Conservation (phyloP, 2,113 vertebrate genomes). For the Equus quagga region DNA sequence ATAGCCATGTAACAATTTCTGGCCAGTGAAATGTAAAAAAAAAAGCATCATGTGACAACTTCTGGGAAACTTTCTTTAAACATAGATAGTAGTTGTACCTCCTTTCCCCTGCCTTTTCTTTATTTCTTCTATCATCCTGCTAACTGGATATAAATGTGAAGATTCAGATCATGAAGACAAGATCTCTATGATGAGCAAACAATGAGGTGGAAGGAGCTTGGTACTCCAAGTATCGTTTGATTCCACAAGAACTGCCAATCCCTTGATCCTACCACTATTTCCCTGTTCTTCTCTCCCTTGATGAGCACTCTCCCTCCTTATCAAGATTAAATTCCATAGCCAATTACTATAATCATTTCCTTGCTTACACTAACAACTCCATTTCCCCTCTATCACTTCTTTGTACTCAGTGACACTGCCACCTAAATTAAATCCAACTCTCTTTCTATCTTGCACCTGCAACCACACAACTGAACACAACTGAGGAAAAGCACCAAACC, state of each 20-base stretch:
- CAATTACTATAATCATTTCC: background rate
- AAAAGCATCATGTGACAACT: background rate
- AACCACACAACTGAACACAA: background rate
- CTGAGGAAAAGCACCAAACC: background rate
- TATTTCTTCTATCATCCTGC: background rate
- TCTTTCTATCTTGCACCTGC: background rate
- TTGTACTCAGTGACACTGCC: background rate
- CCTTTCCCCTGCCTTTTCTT: background rate
- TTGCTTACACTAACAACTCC: background rate
- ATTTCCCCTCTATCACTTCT: background rate
- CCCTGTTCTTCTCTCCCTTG: background rate
- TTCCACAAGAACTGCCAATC: background rate
- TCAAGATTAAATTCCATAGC: background rate
- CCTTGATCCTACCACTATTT: background rate
- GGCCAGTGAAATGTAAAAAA: background rate
- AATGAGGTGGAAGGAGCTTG: background rate
- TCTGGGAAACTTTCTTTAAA: background rate
- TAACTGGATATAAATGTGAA: background rate
- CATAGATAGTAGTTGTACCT: background rate
- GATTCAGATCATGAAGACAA: background rate
- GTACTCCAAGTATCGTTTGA: background rate
- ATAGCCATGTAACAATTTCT: background rate
- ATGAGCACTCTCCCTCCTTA: background rate
- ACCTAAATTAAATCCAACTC: background rate
- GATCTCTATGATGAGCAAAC: background rate